Conservation (phyloP, 2,113 vertebrate genomes). For the Embiotoca jacksoni region DNA sequence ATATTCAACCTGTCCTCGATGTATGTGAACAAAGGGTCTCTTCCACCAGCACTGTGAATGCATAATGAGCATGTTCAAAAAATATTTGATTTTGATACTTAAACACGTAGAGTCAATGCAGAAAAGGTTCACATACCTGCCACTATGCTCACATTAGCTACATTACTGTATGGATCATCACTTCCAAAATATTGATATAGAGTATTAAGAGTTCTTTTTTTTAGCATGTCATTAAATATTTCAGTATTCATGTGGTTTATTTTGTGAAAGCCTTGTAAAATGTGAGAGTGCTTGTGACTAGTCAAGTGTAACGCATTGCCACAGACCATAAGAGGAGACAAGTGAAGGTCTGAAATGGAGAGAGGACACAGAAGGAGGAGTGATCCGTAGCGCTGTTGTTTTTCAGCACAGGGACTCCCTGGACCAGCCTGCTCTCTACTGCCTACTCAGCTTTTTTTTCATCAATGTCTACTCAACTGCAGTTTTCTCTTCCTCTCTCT, state of each 20-base stretch:
- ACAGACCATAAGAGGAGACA: background rate
- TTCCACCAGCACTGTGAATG: too few relatives aligned
- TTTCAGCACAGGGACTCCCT: constrained; percentile 26
- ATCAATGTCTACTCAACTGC: constrained; percentile 46
- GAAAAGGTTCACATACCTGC: too few relatives aligned
- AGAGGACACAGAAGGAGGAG: background rate
- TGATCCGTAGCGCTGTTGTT: constrained; percentile 44
- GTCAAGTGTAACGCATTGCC: background rate
- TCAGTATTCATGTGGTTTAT: background rate
- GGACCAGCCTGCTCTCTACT: constrained; percentile 39
- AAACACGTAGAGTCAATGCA: too few relatives aligned
- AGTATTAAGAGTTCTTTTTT: too few relatives aligned
- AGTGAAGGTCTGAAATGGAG: constrained; percentile 15
- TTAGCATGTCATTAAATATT: background rate
- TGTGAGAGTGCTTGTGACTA: background rate
- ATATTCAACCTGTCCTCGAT: too few relatives aligned
- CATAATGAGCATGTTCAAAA: too few relatives aligned
- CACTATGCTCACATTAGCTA: too few relatives aligned
- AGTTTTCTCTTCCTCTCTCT: constrained; percentile 34
- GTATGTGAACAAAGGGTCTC: too few relatives aligned
- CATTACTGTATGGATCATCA: too few relatives aligned
- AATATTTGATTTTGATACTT: too few relatives aligned
- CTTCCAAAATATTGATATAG: too few relatives aligned
- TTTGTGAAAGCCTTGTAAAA: background rate
- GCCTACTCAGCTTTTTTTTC: constrained; percentile 49